Percentiles rank a stretch among this genome's conserved stretches.
phyloP scores from a whole-genome alignment of 2,888 invertebrate genomes.

The Cybosia mesomella region DNA sequence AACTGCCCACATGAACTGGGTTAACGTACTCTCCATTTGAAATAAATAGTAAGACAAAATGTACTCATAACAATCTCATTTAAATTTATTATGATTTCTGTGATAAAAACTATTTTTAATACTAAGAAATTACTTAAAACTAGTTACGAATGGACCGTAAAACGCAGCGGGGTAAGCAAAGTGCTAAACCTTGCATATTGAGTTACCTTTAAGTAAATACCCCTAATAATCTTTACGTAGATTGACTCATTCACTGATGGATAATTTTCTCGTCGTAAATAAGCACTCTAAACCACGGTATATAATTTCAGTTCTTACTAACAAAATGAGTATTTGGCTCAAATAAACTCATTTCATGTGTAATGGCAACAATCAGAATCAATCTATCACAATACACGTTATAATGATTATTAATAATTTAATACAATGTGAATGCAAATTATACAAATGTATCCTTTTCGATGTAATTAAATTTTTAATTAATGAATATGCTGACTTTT shows the following conservation, averaged over 20 bases:
- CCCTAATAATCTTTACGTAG: constrained; percentile 56
- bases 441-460: not conserved
- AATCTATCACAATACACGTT: constrained; percentile 36
- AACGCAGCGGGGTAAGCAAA: constrained; percentile 55
- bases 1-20: no score
- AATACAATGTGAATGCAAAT: constrained; percentile 15
- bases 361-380: constrained; percentile 46
- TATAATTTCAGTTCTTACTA: constrained; percentile 51
- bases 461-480: no score
- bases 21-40: not conserved
- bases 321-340: constrained; percentile 34
- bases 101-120: constrained; percentile 54
- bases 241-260: constrained; percentile 55
- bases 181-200: constrained; percentile 69
- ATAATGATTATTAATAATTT: constrained; percentile 11
- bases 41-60: not conserved
- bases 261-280: constrained; percentile 56
- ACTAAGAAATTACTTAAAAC: constrained; percentile 61
- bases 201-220: constrained; percentile 69
- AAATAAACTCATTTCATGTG: constrained; percentile 31
- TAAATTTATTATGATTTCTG: constrained; percentile 46
- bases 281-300: constrained; percentile 48
- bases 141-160: constrained; percentile 63
- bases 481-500: no score
- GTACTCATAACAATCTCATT: not conserved